Base-by-base conservation (phyloP, 2,797 vertebrate species). In the Tolypeutes matacus region DNA sequence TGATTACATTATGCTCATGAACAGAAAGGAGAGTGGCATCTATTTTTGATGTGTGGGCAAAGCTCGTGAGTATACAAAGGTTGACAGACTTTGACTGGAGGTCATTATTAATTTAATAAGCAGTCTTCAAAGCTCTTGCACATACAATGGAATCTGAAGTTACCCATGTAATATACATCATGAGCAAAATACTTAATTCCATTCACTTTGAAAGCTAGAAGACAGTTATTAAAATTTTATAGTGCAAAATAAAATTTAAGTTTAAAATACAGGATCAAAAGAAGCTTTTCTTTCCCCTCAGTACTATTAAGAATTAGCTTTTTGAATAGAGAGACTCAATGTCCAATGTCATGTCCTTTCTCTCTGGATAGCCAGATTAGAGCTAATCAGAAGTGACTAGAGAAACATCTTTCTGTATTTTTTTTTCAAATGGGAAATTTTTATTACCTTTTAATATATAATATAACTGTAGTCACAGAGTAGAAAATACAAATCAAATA, bases 181-280 rank as follows among this genome's bases (percentile, higher is more conserved):
- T 39, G 39, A 39, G 39, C 39, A 39, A 39, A 39, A 39, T 39
- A 39, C 4, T 39, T 39, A 39, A 39, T 39, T 39, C 39, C 39
- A 39, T 39, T 39, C 39, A 39, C 39, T 39, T 39, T 7, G 7
- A 39, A 39, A 39, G 4, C 39, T 39, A 39, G 39, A 39, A 39
- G 39, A 39, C 39, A n/a, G n/a, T n/a, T n/a, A 39, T 39, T 39
- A 39, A 39, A 39, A 39, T 39, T 39, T 39, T 39, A 99, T 99
- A 97, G 97, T 98, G 97, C 98, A 98, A 99, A 99, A 99, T 99
- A 98, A 98, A 99, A 98, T 98, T 99, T 99, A 99, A 99, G 99
- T 99, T 99, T 98, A 98, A 99, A 99, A 98, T 97, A 98, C 97
- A 97, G 98, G 98, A 99, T 99, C 98, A 99, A 99, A 99, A 98